Evolutionary conservation across 1,140 invertebrate genomes (phyloP).

Genomic region (Lepidurus apus): DNA sequence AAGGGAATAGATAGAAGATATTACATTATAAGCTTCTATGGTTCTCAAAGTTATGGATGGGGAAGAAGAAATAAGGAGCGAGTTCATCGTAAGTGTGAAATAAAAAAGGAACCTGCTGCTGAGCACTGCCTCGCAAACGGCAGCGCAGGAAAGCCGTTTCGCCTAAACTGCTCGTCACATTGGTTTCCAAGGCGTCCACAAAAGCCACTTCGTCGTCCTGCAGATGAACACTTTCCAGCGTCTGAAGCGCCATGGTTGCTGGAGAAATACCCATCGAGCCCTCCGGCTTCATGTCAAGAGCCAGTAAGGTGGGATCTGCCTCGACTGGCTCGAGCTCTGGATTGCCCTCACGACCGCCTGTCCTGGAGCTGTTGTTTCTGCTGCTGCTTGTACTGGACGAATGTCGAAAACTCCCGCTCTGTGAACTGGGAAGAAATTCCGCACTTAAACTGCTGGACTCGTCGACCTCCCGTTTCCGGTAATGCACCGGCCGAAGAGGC

Average conservation of each 20-base stretch:
- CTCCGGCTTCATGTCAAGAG: conserved; percentile 14
- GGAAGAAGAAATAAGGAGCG: too few species aligned
- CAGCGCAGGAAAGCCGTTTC: conserved; percentile 77
- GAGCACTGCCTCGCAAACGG: conserved; percentile 47
- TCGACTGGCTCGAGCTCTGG: not conserved
- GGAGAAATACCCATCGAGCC: not conserved
- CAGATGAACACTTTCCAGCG: conserved; percentile 22
- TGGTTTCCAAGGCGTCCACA: conserved; percentile 49
- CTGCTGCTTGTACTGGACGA: not conserved
- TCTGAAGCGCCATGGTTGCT: conserved; percentile 8
- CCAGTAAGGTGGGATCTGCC: not conserved
- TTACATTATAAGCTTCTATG: too few species aligned
- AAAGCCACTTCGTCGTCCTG: conserved; percentile 30
- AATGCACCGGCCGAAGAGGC: not conserved
- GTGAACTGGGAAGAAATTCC: not conserved
- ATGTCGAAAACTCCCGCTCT: not conserved
- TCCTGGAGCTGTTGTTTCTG: not conserved
- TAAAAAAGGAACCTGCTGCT: conserved; percentile 28
- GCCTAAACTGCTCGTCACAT: conserved; percentile 74
- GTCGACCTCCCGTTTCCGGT: not conserved
- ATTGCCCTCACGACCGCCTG: not conserved
- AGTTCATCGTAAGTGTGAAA: too few species aligned
- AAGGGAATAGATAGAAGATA: too few species aligned
- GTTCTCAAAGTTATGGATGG: too few species aligned
- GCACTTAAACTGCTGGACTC: conserved; percentile 13